Evolutionary conservation across 1,140 invertebrate genomes (phyloP).

Genomic region (Drosophila dunni): DNA sequence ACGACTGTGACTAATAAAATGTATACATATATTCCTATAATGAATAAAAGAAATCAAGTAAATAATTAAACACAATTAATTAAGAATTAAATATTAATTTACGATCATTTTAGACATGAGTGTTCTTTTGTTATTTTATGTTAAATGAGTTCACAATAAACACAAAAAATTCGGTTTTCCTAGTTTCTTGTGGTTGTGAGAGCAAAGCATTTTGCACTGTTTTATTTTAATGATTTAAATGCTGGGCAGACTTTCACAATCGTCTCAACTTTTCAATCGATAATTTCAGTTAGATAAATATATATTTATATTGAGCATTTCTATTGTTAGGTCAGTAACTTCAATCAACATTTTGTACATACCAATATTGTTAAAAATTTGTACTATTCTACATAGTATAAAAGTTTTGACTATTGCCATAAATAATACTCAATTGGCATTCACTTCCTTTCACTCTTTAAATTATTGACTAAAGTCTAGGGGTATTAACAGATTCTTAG

Average conservation of each 20-base stretch:
- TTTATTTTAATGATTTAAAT: constrained; percentile 57
- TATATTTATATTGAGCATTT: constrained; percentile 64
- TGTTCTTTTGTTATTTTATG: constrained; percentile 17
- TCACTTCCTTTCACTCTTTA: constrained; percentile 18
- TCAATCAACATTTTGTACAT: constrained; percentile 20
- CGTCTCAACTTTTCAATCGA: constrained; percentile 20
- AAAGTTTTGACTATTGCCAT: constrained; percentile 59
- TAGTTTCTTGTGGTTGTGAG: constrained; percentile 31
- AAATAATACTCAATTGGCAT: constrained; percentile 69
- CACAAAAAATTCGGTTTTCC: constrained; percentile 26
- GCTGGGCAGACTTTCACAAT: constrained; percentile 64
- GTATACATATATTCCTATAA: constrained; percentile 82
- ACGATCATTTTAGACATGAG: not conserved
- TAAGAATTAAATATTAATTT: constrained; percentile 36
- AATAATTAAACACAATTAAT: constrained; percentile 58
- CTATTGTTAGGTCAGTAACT: constrained; percentile 45
- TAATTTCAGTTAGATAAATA: constrained; percentile 18
- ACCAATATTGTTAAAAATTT: constrained; percentile 72
- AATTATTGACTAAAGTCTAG: constrained; percentile 50
- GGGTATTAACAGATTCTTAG: constrained; percentile 58
- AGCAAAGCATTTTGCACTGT: constrained; percentile 71
- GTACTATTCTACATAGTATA: constrained; percentile 77
- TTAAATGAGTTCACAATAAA: constrained; percentile 45
- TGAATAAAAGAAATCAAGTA: constrained; percentile 49
- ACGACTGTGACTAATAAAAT: constrained; percentile 77